These are phyloP conservation scores for Zelleria hepariella DNA, from an alignment of 2,888 invertebrate species.

Conservation along the genomic window DNA sequence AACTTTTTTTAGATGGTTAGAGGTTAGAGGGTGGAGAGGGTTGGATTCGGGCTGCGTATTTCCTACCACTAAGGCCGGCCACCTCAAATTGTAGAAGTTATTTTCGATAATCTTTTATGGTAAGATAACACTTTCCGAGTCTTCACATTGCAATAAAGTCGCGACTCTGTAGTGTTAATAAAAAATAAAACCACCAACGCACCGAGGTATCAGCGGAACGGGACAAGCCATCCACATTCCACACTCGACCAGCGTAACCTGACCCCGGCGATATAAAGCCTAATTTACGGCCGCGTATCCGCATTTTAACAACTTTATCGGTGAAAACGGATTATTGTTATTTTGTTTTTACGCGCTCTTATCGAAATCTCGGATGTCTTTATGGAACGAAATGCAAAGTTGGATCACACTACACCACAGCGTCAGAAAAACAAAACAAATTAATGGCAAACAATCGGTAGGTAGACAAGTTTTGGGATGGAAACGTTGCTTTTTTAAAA, in stretches of 20 bases:
- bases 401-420: background rate
- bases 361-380: background rate
- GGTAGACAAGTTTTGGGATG: too few relatives aligned
- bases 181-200: background rate
- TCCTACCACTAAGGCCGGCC: too few relatives aligned
- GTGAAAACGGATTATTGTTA: background rate
- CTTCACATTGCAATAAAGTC: background rate
- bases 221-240: background rate
- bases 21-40: too few relatives aligned
- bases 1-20: too few relatives aligned
- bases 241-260: background rate
- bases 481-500: too few relatives aligned
- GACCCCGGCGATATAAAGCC: background rate
- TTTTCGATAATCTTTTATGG: too few relatives aligned
- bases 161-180: background rate
- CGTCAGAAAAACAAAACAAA: background rate
- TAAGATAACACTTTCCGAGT: background rate
- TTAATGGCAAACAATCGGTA: too few relatives aligned
- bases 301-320: background rate
- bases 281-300: background rate
- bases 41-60: too few relatives aligned
- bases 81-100: too few relatives aligned
- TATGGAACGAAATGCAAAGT: background rate
- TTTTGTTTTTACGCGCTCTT: background rate
- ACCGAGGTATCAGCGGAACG: background rate